A percentile compares a stretch with the other conserved stretches of the same genome.
These are phyloP conservation scores for Allolobophora icterica DNA, from an alignment of 2,888 invertebrate species.

Conservation along the genomic window DNA sequence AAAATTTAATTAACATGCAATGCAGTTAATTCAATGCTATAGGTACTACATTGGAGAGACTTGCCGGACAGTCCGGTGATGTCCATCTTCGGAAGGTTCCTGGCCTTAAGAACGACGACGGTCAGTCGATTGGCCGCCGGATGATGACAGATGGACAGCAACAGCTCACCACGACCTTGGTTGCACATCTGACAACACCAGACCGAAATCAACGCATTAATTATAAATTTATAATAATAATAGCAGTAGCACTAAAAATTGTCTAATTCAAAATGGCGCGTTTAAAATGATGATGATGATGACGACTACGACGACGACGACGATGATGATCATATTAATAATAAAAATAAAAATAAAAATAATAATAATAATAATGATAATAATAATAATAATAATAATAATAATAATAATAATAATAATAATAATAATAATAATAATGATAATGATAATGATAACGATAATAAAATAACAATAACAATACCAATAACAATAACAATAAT, in stretches of 20 bases:
- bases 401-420: not conserved
- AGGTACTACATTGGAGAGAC: not conserved
- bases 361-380: not conserved
- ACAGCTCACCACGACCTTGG: slow-evolving; percentile 90
- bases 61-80: slow-evolving; percentile 85
- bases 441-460: not conserved
- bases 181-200: slow-evolving; percentile 78
- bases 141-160: slow-evolving; percentile 97
- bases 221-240: not conserved
- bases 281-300: not conserved
- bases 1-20: no score
- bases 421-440: not conserved
- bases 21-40: no score
- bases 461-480: not conserved
- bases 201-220: not conserved
- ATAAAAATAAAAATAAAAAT: not conserved
- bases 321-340: not conserved
- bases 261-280: not conserved
- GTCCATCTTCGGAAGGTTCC: slow-evolving; percentile 97
- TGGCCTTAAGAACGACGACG: slow-evolving; percentile 93
- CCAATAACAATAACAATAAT: not conserved
- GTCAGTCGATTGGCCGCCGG: slow-evolving; percentile 93
- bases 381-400: not conserved
- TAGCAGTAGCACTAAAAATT: not conserved
- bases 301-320: not conserved